Evolutionary conservation across 2,888 invertebrate genomes (phyloP).

Genomic region (Euplexia lucipara): DNA sequence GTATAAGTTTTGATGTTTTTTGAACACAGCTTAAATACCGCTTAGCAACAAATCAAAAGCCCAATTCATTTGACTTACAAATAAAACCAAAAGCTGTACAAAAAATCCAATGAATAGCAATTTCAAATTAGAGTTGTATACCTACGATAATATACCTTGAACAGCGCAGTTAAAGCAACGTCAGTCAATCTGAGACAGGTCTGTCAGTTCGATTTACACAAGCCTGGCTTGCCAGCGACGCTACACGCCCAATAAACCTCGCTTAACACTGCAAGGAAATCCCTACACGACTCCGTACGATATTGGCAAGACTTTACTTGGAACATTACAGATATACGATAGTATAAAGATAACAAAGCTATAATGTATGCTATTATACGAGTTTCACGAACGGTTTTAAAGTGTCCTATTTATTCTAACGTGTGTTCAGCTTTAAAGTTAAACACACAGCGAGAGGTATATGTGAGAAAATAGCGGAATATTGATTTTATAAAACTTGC

Average conservation of each 20-base stretch:
- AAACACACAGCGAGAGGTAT: slow-evolving; percentile 4
- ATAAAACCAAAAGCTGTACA: slow-evolving; percentile 14
- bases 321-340: slow-evolving; percentile 56
- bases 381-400: slow-evolving; percentile 62
- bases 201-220: slow-evolving; percentile 87
- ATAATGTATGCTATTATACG: slow-evolving; percentile 66
- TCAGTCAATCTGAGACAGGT: slow-evolving; percentile 84
- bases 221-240: slow-evolving; percentile 74
- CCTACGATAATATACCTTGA: slow-evolving; percentile 68
- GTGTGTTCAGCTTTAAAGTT: neutral
- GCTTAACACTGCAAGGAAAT: slow-evolving; percentile 79
- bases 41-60: slow-evolving; percentile 5
- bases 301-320: slow-evolving; percentile 69
- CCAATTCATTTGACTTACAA: slow-evolving; percentile 2
- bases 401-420: slow-evolving; percentile 66
- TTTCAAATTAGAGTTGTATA: slow-evolving; percentile 53
- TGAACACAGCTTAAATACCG: slow-evolving; percentile 3
- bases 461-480: neutral
- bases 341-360: slow-evolving; percentile 63
- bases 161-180: slow-evolving; percentile 79
- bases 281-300: slow-evolving; percentile 72
- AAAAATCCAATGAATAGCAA: slow-evolving; percentile 35
- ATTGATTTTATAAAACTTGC: neutral
- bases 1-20: neutral
- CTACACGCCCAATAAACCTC: slow-evolving; percentile 84